Base-by-base conservation (phyloP, 2,888 invertebrate species). In the Chymomyza fuscimana region DNA sequence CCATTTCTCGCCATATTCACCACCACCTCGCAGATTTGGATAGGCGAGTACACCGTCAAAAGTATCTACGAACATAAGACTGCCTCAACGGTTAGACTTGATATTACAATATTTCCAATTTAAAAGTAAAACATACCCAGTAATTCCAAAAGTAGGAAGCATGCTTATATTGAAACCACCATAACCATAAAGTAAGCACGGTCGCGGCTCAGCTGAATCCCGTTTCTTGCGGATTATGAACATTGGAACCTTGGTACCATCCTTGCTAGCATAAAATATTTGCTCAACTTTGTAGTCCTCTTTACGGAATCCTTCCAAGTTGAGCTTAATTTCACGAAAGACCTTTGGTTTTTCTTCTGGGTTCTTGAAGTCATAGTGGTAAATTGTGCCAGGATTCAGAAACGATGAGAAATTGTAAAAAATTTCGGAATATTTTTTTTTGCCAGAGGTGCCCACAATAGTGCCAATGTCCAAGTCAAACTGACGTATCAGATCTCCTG, bases 1-100 rank as follows among this genome's bases (percentile, higher is more conserved):
- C 99, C 99, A 99, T 81, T 95, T 95, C 92, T 98, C 97, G 56
- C 99, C 99, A 92, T 99, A 99, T 91, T 99, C 99, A 1, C 98
- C 98, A 89, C 99, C 99, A 66, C 99, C 99, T 62, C 99, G 94
- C 67, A 99, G 96, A 93, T 99, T 99, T 32, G 99, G 96, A 78
- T 98, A 94, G 16, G 97, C 99, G 76, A 97, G 94, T 65, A 98
- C 94, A 1, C 98, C 99, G 90, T 95, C 94, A 79, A 98, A 95
- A 88, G 97, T 95, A 88, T 97, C 96, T 90, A 99, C 95, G 91
- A 98, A 98, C 77, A 98, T 95, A 46, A 98, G 82, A 32, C 85
- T 85, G 19, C 9, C 19, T 10, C 58, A 19, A 61, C 5, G 25
- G n/a, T 63, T 51, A 46, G 1, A 52, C 15, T 51, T 52, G 16